phyloP scores from a whole-genome alignment of 1,140 invertebrate species.

The Brachionus rubens region DNA sequence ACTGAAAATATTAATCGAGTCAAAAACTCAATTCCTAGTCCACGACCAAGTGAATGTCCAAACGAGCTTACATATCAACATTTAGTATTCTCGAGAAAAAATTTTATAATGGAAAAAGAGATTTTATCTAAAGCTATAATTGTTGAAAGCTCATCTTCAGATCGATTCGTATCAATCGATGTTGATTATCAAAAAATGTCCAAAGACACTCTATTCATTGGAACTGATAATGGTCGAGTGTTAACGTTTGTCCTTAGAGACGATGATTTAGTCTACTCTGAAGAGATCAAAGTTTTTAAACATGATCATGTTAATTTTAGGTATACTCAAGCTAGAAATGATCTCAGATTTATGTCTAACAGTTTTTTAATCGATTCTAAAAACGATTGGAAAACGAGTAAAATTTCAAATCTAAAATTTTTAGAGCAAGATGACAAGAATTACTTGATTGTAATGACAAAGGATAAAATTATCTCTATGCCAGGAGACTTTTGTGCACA shows the following conservation, averaged over 20 bases:
- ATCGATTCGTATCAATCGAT: conserved; percentile 35
- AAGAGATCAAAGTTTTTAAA: background rate
- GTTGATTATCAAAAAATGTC: background rate
- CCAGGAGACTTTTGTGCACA: conserved; percentile 7
- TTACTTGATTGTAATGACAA: background rate
- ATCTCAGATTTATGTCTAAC: background rate
- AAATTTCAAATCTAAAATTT: conserved; percentile 17
- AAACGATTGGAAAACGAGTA: background rate
- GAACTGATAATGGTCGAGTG: conserved; percentile 27
- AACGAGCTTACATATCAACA: conserved; percentile 28
- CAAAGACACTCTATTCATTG: background rate
- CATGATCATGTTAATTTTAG: background rate
- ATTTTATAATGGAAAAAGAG: conserved; percentile 44
- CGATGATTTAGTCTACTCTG: background rate
- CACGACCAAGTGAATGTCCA: conserved; percentile 40
- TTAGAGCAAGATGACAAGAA: background rate
- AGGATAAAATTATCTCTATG: background rate
- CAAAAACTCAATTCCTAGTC: conserved; percentile 23
- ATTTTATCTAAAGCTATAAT: conserved; percentile 38
- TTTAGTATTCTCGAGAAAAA: conserved; percentile 23
- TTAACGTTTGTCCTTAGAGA: conserved; percentile 12
- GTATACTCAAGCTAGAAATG: background rate
- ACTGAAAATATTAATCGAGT: background rate
- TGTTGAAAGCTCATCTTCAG: conserved; percentile 4
- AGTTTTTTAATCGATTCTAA: background rate